Evolutionary conservation across 2,797 vertebrate genomes (phyloP).

Genomic region (Lepidocolaptes lacrymiger): DNA sequence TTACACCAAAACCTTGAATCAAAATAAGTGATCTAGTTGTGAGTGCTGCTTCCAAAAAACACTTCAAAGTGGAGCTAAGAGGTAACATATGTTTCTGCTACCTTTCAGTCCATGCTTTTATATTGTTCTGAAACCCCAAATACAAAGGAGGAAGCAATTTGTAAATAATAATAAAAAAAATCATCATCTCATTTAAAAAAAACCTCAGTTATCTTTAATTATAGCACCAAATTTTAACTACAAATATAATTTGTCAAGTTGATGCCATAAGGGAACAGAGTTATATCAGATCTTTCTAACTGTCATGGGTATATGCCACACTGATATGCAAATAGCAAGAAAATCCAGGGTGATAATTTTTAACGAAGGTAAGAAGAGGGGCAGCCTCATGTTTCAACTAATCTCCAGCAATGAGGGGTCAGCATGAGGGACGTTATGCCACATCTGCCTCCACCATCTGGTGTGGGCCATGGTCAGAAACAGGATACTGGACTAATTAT

Average conservation of each 20-base stretch:
- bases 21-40: not conserved
- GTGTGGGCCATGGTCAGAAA: not conserved
- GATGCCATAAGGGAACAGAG: not conserved
- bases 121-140: not conserved
- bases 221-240: not conserved
- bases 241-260: not conserved
- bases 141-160: not conserved
- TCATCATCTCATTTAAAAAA: not conserved
- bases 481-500: not conserved
- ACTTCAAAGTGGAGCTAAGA: not conserved
- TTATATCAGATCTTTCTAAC: not conserved
- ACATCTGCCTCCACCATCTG: not conserved
- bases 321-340: not conserved
- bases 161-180: not conserved
- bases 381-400: not conserved
- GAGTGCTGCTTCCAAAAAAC: not conserved
- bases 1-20: not conserved
- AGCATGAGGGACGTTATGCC: not conserved
- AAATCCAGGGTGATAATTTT: not conserved
- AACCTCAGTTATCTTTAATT: not conserved
- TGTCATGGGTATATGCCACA: not conserved
- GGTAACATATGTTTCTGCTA: not conserved
- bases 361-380: not conserved
- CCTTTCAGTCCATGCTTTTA: not conserved
- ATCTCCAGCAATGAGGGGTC: not conserved